Conservation (phyloP, 1,140 invertebrate genomes). For the Neodiprion virginianus region DNA sequence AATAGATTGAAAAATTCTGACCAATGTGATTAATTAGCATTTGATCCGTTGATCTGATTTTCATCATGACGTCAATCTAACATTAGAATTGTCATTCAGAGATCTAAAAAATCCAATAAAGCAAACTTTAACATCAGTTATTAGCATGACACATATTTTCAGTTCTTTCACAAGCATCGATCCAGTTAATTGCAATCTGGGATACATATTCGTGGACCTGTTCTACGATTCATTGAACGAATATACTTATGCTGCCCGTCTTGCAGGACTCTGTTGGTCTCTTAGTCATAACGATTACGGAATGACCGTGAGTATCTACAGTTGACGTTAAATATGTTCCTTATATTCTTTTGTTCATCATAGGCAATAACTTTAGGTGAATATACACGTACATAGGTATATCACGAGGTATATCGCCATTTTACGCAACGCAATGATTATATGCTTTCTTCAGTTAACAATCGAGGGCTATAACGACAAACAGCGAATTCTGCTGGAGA, state of each 20-base stretch:
- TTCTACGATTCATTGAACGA: constrained; percentile 91
- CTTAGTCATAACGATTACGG: constrained; percentile 84
- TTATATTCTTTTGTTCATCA: neutral
- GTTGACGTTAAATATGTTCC: neutral
- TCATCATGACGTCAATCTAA: constrained; percentile 12
- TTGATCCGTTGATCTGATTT: neutral
- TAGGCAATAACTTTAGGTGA: neutral
- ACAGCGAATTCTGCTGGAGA: constrained; percentile 83
- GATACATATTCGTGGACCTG: constrained; percentile 82
- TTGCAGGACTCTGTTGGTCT: constrained; percentile 86
- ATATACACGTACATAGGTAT: too few relatives aligned
- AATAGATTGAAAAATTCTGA: neutral
- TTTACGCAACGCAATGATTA: constrained; percentile 5
- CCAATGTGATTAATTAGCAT: too few relatives aligned
- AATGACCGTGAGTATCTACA: constrained; percentile 71
- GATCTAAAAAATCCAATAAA: too few relatives aligned
- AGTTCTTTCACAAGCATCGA: constrained; percentile 89
- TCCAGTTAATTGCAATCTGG: constrained; percentile 83
- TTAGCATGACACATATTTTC: constrained; percentile 44
- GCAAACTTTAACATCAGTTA: too few relatives aligned
- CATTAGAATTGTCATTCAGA: constrained; percentile 19
- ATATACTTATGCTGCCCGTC: constrained; percentile 88
- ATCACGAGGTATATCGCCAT: neutral
- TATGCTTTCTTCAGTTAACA: constrained; percentile 67
- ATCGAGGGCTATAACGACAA: constrained; percentile 94